A percentile compares a stretch with the other conserved stretches of the same genome.
These are phyloP conservation scores for Heliconius ismenius DNA, from an alignment of 2,888 invertebrate genomes.

Conservation along the genomic window DNA sequence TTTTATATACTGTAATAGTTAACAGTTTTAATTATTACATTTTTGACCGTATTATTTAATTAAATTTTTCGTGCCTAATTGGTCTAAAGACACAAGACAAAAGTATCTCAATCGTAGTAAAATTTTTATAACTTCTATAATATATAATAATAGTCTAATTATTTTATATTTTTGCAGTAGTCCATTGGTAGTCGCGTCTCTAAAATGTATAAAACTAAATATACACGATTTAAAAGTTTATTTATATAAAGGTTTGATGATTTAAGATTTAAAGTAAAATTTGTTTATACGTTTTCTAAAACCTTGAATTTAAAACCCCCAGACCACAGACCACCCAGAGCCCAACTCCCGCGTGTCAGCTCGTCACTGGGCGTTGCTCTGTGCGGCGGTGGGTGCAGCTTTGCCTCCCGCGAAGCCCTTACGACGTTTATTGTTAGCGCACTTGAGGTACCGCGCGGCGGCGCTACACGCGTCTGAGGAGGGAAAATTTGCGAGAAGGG, in stretches of 20 bases:
- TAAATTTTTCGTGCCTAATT: no score
- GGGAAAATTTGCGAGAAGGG: conserved; percentile 95
- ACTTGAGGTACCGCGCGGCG: conserved; percentile 93
- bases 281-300: background rate
- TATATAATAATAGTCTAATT: background rate
- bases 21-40: no score
- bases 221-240: no score
- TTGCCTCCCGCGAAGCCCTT: conserved; percentile 93
- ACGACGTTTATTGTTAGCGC: conserved; percentile 92
- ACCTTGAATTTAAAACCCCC: conserved; percentile 40
- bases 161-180: background rate
- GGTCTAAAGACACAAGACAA: no score
- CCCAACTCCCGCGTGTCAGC: conserved; percentile 92
- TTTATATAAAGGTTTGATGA: no score
- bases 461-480: conserved; percentile 93
- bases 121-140: background rate
- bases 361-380: conserved; percentile 94
- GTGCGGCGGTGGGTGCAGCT: conserved; percentile 83
- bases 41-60: no score
- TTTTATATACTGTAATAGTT: no score
- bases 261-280: no score
- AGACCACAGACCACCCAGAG: conserved; percentile 95
- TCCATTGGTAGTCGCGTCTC: no score
- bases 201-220: no score
- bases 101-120: no score